Base-by-base conservation (phyloP, 2,113 vertebrate genomes). In the Hymenochirus boettgeri region DNA sequence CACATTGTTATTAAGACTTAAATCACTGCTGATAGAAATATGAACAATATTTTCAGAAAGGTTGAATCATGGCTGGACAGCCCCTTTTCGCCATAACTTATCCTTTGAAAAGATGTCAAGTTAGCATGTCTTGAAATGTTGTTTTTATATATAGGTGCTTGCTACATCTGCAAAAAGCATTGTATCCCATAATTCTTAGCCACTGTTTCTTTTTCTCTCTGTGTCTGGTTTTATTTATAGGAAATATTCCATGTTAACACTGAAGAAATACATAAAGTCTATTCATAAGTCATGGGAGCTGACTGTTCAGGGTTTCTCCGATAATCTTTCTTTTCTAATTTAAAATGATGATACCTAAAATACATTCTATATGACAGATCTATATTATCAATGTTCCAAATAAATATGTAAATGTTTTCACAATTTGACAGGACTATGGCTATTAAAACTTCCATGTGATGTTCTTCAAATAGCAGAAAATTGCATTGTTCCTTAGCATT, bases 91-190 rank as follows among this genome's bases (percentile, higher is more conserved):
- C 35, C 31, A 66, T 58, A 58, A 37, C 45, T 39, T 48, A 47
- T 47, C 54, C 46, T 29, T 10, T 1, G 2, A 3, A 21, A 27
- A 18, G 26, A n/a, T 42, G 31, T 66, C 27, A 59, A n/a, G 46
- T 51, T 24, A 66, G 64, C 24, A 22, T 58, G 22, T 55, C 55
- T 23, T 47, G 18, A 58, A 51, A 37, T 48, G 18, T 48, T 19
- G 7, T 48, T 19, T 48, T 21, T 48, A 22, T 48, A 22, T 48
- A 48, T 48, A 48, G 21, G 46, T 48, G 46, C 46, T 22, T 48
- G 46, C 18, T 23, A 48, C 46, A 48, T 48, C 46, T 48, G 46
- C 22, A 48, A 48, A 48, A 18, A 48, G 4, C 46, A 23, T 22
- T 23, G 9, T 21, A 22, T 48, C 19, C 7, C 46, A 22, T 48